Percentiles rank a stretch among this genome's conserved stretches.
These are phyloP conservation scores for Daphoenositta chrysoptera DNA, from an alignment of 2,113 vertebrate genomes.

Conservation along the genomic window DNA sequence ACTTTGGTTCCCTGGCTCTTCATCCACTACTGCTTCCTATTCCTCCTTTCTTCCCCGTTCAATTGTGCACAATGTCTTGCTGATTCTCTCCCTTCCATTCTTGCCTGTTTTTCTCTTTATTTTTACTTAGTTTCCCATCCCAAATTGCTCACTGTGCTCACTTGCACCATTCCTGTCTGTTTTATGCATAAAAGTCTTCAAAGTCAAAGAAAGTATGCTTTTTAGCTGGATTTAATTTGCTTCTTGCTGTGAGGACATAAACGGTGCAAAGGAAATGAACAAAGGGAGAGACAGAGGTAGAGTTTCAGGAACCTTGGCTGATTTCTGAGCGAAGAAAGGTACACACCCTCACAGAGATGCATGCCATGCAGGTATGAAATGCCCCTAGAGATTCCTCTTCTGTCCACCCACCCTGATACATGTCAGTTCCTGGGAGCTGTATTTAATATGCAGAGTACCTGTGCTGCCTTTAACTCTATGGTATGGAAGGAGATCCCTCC, in stretches of 20 bases:
- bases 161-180: background rate
- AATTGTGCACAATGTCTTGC: background rate
- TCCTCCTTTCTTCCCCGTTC: background rate
- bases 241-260: background rate
- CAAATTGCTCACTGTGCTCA: background rate
- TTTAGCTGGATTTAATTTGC: background rate
- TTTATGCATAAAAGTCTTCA: background rate
- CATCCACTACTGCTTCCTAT: background rate
- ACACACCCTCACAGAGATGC: background rate
- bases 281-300: background rate
- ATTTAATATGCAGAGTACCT: background rate
- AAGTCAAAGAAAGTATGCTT: background rate
- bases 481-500: background rate
- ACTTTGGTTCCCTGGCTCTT: background rate
- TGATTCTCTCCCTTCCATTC: background rate
- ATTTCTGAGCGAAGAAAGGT: background rate
- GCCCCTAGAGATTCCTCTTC: background rate
- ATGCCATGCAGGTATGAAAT: background rate
- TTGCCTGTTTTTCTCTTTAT: background rate
- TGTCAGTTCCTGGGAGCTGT: background rate
- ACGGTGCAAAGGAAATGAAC: background rate
- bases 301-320: background rate
- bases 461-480: rapidly evolving
- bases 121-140: background rate
- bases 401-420: rapidly evolving